These are phyloP conservation scores for Chloroclystis v-ata DNA, from an alignment of 2,888 invertebrate species.

Conservation along the genomic window DNA sequence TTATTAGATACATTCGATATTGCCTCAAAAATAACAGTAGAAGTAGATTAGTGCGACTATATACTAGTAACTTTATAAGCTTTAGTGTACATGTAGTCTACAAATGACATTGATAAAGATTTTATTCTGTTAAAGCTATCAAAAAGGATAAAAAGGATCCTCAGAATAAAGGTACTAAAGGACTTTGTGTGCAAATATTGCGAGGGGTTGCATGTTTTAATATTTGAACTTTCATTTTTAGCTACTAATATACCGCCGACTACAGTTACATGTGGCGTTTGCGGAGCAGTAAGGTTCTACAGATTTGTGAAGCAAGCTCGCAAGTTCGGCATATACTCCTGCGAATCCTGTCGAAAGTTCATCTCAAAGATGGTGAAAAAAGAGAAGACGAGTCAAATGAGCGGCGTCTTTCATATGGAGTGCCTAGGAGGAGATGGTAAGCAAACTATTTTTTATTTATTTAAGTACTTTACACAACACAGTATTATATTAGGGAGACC, in stretches of 20 bases:
- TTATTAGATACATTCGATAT: too few relatives aligned
- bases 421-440: constrained; percentile 83
- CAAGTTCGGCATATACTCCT: constrained; percentile 90
- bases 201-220: constrained; percentile 1
- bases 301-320: constrained; percentile 87
- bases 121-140: constrained; percentile 4
- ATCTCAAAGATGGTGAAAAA: constrained; percentile 89
- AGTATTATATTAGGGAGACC: too few relatives aligned
- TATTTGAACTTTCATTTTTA: constrained; percentile 39
- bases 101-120: constrained; percentile 7
- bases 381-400: constrained; percentile 77
- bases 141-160: not conserved
- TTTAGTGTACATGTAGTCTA: too few relatives aligned
- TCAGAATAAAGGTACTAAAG: not conserved
- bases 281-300: constrained; percentile 86
- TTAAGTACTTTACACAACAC: too few relatives aligned
- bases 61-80: too few relatives aligned
- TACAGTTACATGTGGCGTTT: constrained; percentile 87
- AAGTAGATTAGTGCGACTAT: too few relatives aligned
- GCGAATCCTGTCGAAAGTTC: constrained; percentile 92
- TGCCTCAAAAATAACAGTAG: too few relatives aligned
- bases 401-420: constrained; percentile 75
- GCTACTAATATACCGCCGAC: constrained; percentile 77
- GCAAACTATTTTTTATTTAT: too few relatives aligned
- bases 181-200: not conserved